These are phyloP conservation scores for Muntiacus reevesi DNA, from an alignment of 2,113 vertebrate genomes.

Conservation along the genomic window DNA sequence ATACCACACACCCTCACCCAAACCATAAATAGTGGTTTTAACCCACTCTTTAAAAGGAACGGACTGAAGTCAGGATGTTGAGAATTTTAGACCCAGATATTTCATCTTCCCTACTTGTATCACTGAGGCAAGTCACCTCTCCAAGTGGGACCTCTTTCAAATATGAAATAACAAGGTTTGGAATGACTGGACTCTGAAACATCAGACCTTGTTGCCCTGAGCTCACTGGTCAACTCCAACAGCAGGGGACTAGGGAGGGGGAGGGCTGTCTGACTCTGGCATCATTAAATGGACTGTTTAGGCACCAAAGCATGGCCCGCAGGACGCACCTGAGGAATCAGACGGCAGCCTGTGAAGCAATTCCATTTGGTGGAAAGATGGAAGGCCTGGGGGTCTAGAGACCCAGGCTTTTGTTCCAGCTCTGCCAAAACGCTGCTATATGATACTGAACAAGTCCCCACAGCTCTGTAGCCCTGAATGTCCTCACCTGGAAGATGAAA, in stretches of 20 bases:
- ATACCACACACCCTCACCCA: not conserved
- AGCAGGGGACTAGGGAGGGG: fast-evolving
- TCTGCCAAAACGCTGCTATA: not conserved
- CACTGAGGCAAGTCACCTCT: not conserved
- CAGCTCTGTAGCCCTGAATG: slow-evolving; percentile 37
- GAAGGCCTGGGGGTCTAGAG: not conserved
- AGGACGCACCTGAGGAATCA: not conserved
- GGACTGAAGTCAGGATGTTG: not conserved
- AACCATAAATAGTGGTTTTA: not conserved
- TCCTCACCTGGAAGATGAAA: slow-evolving; percentile 63
- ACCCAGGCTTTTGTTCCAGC: not conserved
- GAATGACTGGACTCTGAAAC: not conserved
- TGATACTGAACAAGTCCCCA: not conserved
- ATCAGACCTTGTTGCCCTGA: not conserved
- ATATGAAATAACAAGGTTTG: not conserved
- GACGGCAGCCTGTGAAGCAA: not conserved
- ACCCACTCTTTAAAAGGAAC: not conserved
- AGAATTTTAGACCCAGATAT: not conserved
- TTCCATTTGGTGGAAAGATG: not conserved
- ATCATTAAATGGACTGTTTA: too few relatives aligned
- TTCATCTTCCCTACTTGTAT: not conserved
- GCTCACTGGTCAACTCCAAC: not conserved
- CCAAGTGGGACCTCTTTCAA: not conserved
- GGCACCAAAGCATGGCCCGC: not conserved
- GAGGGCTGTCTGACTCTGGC: not conserved